phyloP scores from a whole-genome alignment of 2,113 vertebrate species.

The Pomatorhinus ruficollis region DNA sequence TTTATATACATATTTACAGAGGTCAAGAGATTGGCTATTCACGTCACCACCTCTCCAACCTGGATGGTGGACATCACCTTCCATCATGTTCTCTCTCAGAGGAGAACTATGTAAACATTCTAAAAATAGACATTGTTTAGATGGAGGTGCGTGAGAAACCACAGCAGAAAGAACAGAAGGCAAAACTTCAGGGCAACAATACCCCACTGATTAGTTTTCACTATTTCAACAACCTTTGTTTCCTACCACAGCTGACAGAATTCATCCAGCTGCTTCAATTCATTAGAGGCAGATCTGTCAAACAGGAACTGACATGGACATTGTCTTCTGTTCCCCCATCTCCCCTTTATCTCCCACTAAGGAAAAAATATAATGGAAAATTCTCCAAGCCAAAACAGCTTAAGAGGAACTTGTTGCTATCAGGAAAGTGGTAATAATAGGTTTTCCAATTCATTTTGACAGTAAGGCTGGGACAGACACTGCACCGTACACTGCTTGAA shows the following conservation, averaged over 20 bases:
- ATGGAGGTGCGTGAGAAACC: no score
- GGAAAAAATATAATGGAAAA: not conserved
- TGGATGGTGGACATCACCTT: no score
- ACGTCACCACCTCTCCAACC: no score
- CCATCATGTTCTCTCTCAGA: no score
- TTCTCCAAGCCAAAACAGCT: not conserved
- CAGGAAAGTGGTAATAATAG: not conserved
- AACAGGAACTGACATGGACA: not conserved
- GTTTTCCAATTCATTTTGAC: not conserved
- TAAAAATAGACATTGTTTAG: no score
- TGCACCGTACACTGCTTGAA: not conserved
- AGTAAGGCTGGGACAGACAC: not conserved
- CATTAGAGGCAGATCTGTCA: not conserved
- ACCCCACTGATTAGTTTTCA: not conserved
- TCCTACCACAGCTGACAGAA: not conserved
- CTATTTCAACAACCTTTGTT: not conserved
- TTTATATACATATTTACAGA: no score
- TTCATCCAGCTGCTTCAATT: not conserved
- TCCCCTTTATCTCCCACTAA: not conserved
- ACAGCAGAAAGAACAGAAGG: no score
- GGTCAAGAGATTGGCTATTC: no score
- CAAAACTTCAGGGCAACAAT: no score
- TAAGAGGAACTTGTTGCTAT: not conserved
- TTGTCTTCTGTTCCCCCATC: not conserved
- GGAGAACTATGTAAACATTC: no score